A percentile compares a stretch with the other conserved stretches of the same genome.
These are phyloP conservation scores for Rana temporaria DNA, from an alignment of 2,113 vertebrate genomes.

Conservation along the genomic window DNA sequence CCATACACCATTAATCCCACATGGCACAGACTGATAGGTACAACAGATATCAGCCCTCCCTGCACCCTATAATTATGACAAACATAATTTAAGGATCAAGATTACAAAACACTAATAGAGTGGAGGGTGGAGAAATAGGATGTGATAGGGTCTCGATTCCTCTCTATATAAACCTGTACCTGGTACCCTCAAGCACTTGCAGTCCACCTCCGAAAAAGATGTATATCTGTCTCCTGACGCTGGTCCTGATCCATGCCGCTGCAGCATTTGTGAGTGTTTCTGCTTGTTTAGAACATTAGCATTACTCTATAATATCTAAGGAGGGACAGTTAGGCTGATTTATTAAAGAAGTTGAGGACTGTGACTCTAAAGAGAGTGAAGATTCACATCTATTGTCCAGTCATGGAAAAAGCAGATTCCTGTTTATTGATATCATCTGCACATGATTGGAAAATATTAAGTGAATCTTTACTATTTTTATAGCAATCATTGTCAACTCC, in stretches of 20 bases:
- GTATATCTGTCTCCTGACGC: conserved; percentile 24
- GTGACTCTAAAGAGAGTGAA: too few species aligned
- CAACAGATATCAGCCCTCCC: background rate
- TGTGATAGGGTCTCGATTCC: background rate
- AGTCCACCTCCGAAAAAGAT: background rate
- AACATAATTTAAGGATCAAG: conserved; percentile 29
- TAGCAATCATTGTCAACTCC: too few species aligned
- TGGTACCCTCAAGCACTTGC: background rate
- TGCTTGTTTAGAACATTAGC: background rate
- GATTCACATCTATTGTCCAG: too few species aligned
- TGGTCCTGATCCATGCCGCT: conserved; percentile 33
- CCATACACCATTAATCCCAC: conserved; percentile 30
- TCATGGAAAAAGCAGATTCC: too few species aligned
- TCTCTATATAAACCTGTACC: conserved; percentile 17
- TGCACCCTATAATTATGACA: background rate
- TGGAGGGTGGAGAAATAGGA: background rate
- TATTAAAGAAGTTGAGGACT: too few species aligned
- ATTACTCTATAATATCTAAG: too few species aligned
- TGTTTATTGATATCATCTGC: too few species aligned
- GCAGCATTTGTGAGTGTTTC: conserved; percentile 40
- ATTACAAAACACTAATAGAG: background rate
- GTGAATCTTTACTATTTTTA: too few species aligned
- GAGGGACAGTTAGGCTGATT: too few species aligned
- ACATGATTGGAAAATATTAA: too few species aligned
- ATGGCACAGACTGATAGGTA: background rate